These are phyloP conservation scores for Cyclura pinguis DNA, from an alignment of 2,797 vertebrate genomes.

Conservation along the genomic window DNA sequence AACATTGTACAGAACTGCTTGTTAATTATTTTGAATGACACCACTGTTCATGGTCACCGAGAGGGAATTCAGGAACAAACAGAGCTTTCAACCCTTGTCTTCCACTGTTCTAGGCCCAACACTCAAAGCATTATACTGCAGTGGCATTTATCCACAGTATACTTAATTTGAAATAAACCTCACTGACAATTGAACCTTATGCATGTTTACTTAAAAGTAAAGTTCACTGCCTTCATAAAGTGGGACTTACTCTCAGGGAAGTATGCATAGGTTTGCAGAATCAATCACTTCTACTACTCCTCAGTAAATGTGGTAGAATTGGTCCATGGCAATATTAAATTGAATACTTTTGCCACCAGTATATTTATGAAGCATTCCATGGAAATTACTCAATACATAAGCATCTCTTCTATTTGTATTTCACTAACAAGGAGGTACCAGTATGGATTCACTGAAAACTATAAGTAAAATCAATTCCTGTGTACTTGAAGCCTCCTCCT, in stretches of 20 bases:
- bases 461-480: slow-evolving; percentile 27
- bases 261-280: neutral
- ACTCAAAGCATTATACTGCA: no score
- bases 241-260: neutral
- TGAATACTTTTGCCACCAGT: neutral
- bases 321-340: neutral
- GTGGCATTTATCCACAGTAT: neutral
- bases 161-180: neutral
- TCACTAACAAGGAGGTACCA: neutral
- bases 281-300: neutral
- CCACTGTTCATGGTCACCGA: no score
- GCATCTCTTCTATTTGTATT: slow-evolving; percentile 14
- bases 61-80: no score
- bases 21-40: no score
- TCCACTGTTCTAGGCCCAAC: no score
- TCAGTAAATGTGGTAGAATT: neutral
- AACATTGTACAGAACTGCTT: no score
- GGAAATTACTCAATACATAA: neutral
- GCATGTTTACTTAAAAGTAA: neutral
- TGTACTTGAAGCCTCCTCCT: neutral
- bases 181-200: neutral
- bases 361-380: neutral
- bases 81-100: no score
- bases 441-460: slow-evolving; percentile 20
- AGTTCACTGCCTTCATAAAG: neutral